Base-by-base conservation (phyloP, 2,113 vertebrate species). In the Sebastes schlegelii region DNA sequence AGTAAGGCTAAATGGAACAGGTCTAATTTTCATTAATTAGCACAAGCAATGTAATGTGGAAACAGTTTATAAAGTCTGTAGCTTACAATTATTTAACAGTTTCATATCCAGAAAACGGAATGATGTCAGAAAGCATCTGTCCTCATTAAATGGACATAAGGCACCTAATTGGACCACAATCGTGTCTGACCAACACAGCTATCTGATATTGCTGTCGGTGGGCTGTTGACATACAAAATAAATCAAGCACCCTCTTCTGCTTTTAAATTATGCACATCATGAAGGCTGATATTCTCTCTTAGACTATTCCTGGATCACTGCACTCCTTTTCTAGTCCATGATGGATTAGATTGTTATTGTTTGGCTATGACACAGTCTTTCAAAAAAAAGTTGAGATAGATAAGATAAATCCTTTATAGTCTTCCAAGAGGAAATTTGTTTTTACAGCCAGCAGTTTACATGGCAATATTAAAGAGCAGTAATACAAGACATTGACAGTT, bases 181-280 rank as follows among this genome's bases (percentile, higher is more conserved):
- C 52, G 13, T 60, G 21, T 69, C 49, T 45, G 58, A 70, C 70
- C 66, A 71, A 26, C 10, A 13, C 16, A 62, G 23, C 26, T 63
- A 78, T 81, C n/a, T 23, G n/a, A 62, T 45, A 9, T 19, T 54
- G 40, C 21, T 61, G 21, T 26, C 23, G 26, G 66, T 9, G 42
- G 23, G 34, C 11, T 63, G 61, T 62, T 79, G 75, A 57, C 4
- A 1, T 64, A 55, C 23, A 5, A 51, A 72, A 86, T 40, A 21
- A 80, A 66, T 70, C 51, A 74, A 48, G 10, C 69, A 74, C 45
- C 49, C n/a, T 14, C 64, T 61, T 55, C 55, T 82, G 71, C 71
- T 76, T 80, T 85, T 69, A 74, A 86, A 80, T 89, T 76, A 88
- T 84, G 80, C 66, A 85, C 66, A 87, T 90, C 88, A 79, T 85